These are phyloP conservation scores for Sanderia malayensis DNA, from an alignment of 30 jellyfish, hydroid and myxozoan genomes.

Conservation along the genomic window DNA sequence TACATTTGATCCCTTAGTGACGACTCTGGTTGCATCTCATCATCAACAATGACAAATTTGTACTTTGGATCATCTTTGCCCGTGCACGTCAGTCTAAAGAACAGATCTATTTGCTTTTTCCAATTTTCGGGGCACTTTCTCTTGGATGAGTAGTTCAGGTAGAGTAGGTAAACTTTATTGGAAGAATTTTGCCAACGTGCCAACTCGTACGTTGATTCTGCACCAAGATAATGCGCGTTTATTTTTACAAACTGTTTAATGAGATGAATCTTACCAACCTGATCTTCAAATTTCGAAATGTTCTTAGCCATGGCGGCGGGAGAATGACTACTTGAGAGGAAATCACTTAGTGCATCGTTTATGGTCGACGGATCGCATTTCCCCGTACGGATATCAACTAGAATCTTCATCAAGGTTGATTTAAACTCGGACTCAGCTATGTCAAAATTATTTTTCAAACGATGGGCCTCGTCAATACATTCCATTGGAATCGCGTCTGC, in stretches of 20 bases:
- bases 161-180: constrained; percentile 32
- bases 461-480: constrained; percentile 26
- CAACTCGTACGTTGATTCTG: constrained; percentile 14
- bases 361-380: no score
- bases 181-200: constrained; percentile 34
- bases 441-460: constrained; percentile 30
- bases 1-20: neutral
- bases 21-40: constrained; percentile 23
- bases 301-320: constrained; percentile 3
- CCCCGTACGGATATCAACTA: constrained; percentile 39
- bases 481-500: no score
- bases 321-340: constrained; percentile 8
- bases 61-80: no score
- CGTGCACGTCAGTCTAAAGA: constrained; percentile 18
- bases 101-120: constrained; percentile 31
- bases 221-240: constrained; percentile 32
- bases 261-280: constrained; percentile 18
- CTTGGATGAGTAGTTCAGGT: constrained; percentile 7
- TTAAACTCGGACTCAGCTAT: constrained; percentile 30
- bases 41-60: no score
- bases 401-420: constrained; percentile 6
- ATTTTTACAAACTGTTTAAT: no score
- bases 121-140: constrained; percentile 5
- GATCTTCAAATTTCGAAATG: constrained; percentile 1
- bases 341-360: no score